phyloP scores from a whole-genome alignment of 2,888 invertebrate genomes.

The Lasioglossum pauxillum region DNA sequence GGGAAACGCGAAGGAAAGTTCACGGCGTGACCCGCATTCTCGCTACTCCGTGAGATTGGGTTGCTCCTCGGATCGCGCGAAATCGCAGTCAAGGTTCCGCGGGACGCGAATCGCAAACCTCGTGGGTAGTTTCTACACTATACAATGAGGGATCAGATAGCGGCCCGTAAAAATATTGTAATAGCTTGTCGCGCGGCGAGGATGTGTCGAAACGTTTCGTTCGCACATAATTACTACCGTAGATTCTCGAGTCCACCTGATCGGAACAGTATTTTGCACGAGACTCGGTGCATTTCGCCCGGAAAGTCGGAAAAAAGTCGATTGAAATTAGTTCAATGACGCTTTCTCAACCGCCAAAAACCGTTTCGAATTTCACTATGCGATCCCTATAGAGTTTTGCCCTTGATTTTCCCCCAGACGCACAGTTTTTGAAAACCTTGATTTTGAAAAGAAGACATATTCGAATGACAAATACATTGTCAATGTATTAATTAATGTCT shows the following conservation, averaged over 20 bases:
- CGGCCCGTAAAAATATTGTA: conserved; percentile 27
- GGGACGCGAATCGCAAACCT: conserved; percentile 10
- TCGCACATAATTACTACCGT: conserved; percentile 67
- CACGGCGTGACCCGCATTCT: conserved; percentile 24
- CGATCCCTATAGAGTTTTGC: too few relatives aligned
- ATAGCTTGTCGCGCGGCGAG: conserved; percentile 63
- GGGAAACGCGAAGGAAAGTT: conserved; percentile 36
- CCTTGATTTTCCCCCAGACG: too few relatives aligned
- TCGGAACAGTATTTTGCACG: background rate
- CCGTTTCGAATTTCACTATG: too few relatives aligned
- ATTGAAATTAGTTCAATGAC: too few relatives aligned
- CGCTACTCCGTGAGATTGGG: conserved; percentile 14
- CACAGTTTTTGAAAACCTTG: too few relatives aligned
- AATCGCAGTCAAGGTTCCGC: conserved; percentile 58
- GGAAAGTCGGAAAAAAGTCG: too few relatives aligned
- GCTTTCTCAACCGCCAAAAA: too few relatives aligned
- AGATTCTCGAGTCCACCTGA: background rate
- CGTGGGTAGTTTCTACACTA: conserved; percentile 51
- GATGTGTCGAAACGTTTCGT: conserved; percentile 72
- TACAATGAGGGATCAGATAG: conserved; percentile 65
- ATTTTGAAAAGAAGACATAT: too few relatives aligned
- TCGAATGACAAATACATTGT: too few relatives aligned
- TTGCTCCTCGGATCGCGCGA: conserved; percentile 46
- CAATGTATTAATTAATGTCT: too few relatives aligned
- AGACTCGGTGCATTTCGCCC: too few relatives aligned